Conservation (phyloP, 2,797 vertebrate genomes). For the Schizopygopsis malacanthus region DNA sequence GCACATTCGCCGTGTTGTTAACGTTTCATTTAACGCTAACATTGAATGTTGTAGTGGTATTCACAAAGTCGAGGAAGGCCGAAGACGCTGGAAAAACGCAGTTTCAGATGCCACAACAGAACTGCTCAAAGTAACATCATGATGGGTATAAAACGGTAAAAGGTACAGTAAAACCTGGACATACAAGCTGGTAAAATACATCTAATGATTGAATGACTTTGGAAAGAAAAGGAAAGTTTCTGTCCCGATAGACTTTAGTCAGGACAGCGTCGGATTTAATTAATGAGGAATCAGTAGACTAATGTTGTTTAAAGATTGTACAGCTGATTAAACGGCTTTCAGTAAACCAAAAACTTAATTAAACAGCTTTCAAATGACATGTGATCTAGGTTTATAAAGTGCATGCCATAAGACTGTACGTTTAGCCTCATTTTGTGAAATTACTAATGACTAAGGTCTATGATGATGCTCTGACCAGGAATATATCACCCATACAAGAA, state of each 20-base stretch:
- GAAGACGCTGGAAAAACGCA: constrained; percentile 10
- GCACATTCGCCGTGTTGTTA: constrained; percentile 64
- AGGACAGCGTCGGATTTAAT: neutral
- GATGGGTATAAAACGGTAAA: constrained; percentile 62
- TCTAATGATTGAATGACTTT: constrained; percentile 47
- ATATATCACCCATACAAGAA: neutral
- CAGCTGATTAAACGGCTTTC: neutral
- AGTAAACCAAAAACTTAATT: neutral
- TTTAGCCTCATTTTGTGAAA: neutral
- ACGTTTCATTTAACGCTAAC: constrained; percentile 60
- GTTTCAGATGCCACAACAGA: constrained; percentile 58
- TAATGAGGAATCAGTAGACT: neutral
- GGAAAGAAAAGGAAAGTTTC: neutral
- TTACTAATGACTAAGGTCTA: neutral
- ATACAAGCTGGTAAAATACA: constrained; percentile 63
- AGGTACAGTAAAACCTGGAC: constrained; percentile 68
- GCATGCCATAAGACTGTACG: neutral
- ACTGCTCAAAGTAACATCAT: constrained; percentile 57
- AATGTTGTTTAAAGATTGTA: neutral
- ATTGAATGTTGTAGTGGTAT: constrained; percentile 62
- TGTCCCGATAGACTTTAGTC: constrained; percentile 12
- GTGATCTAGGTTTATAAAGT: neutral
- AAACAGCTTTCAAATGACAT: neutral
- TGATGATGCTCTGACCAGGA: neutral
- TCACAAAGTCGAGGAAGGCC: constrained; percentile 37